Conservation (phyloP, 1,140 invertebrate genomes). For the Dolichoris vasculosae region DNA sequence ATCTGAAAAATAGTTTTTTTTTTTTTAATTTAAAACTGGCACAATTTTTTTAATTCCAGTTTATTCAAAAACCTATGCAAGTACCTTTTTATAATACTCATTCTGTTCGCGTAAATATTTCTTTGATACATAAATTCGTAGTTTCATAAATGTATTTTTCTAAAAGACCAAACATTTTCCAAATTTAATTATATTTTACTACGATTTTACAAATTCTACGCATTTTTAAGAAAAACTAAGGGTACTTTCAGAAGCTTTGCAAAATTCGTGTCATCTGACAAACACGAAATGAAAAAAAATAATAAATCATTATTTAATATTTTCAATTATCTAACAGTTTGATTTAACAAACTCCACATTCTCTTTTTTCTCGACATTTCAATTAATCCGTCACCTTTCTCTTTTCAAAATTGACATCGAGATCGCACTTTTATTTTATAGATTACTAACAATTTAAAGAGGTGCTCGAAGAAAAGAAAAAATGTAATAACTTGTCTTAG, state of each 20-base stretch:
- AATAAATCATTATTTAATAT: constrained; percentile 42
- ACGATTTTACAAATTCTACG: constrained; percentile 47
- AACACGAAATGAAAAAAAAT: constrained; percentile 37
- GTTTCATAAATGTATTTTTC: constrained; percentile 15
- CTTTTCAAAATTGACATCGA: constrained; percentile 50
- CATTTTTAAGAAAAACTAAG: constrained; percentile 26
- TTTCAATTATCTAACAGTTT: constrained; percentile 46
- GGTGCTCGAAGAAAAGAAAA: constrained; percentile 42
- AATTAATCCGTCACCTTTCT: constrained; percentile 21
- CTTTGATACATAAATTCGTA: constrained; percentile 32
- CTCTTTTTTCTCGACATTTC: constrained; percentile 26
- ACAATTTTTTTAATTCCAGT: constrained; percentile 47
- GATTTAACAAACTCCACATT: constrained; percentile 38
- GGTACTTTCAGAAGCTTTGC: constrained; percentile 47
- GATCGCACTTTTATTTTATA: constrained; percentile 41
- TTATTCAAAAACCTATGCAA: constrained; percentile 47
- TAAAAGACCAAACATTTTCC: constrained; percentile 29
- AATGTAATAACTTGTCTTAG: constrained; percentile 39
- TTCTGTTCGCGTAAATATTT: constrained; percentile 37
- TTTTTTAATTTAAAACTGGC: constrained; percentile 50
- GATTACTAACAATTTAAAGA: constrained; percentile 44
- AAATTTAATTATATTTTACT: constrained; percentile 26
- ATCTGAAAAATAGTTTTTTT: constrained; percentile 49
- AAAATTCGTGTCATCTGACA: not conserved
- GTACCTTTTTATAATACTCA: constrained; percentile 46